A percentile compares a stretch with the other conserved stretches of the same genome.
These are phyloP conservation scores for Omphaloscelis lunosa DNA, from an alignment of 2,888 invertebrate species.

Conservation along the genomic window DNA sequence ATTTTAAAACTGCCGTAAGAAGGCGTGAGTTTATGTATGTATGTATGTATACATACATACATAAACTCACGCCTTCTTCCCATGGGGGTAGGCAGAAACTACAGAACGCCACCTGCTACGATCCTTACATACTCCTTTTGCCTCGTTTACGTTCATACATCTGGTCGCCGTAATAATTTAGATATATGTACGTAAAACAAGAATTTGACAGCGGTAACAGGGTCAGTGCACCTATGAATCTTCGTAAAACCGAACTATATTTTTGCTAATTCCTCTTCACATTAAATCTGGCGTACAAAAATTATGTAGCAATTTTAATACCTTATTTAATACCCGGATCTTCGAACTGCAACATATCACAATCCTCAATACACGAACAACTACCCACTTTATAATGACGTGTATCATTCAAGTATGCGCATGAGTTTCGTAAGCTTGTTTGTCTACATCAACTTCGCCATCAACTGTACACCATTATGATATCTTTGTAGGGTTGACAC, in stretches of 20 bases:
- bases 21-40: too few species aligned
- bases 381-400: conserved; percentile 64
- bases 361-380: conserved; percentile 45
- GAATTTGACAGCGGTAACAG: not conserved
- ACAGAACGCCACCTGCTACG: too few species aligned
- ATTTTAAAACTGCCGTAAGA: not conserved
- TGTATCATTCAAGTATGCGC: conserved; percentile 58
- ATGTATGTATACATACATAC: too few species aligned
- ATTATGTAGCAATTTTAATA: conserved; percentile 14
- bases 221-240: not conserved
- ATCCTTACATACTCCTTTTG: too few species aligned
- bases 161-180: too few species aligned
- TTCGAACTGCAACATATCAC: conserved; percentile 21
- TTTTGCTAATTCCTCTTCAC: not conserved
- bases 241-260: not conserved
- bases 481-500: conserved; percentile 38
- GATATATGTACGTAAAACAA: not conserved
- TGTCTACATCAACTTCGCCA: conserved; percentile 56
- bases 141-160: too few species aligned
- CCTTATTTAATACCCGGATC: conserved; percentile 45
- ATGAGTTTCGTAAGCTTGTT: conserved; percentile 63
- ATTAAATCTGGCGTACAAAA: not conserved
- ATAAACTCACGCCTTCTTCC: too few species aligned
- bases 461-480: conserved; percentile 47
- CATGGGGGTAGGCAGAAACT: too few species aligned